Percentiles rank a stretch among this genome's conserved stretches.
Conservation (phyloP, 2,888 invertebrate species). For the Scaptomyza parva region DNA sequence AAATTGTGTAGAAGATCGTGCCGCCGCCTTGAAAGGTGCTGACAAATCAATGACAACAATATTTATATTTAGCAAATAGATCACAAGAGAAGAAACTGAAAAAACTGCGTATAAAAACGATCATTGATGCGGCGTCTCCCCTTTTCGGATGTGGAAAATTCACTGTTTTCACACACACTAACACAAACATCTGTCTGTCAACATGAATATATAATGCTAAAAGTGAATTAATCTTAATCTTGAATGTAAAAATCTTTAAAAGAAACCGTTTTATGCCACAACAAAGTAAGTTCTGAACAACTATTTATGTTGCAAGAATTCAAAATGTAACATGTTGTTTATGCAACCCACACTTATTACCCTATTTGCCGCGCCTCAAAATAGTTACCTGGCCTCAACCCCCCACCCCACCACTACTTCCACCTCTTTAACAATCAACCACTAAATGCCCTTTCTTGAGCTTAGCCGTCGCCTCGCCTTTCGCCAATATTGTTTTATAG, state of each 20-base stretch:
- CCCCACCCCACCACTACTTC: not conserved
- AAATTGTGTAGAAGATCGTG: slow-evolving; percentile 35
- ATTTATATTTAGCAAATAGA: slow-evolving; percentile 71
- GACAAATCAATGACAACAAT: slow-evolving; percentile 71
- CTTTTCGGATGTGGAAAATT: not conserved
- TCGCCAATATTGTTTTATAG: slow-evolving; percentile 77
- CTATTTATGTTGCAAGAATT: not conserved
- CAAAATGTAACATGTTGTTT: slow-evolving; percentile 35
- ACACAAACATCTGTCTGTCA: slow-evolving; percentile 21
- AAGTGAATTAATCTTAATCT: slow-evolving; percentile 23
- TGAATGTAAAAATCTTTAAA: slow-evolving; percentile 1
- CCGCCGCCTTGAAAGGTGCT: slow-evolving; percentile 42
- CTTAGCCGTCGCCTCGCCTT: slow-evolving; percentile 62
- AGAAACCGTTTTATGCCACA: not conserved
- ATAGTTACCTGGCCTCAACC: slow-evolving; percentile 37
- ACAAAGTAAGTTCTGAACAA: not conserved
- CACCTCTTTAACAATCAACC: not conserved
- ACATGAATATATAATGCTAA: slow-evolving; percentile 14
- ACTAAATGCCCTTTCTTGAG: no score
- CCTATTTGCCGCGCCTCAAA: slow-evolving; percentile 61
- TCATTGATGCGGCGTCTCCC: no score
- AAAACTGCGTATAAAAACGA: slow-evolving; percentile 25
- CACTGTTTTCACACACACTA: not conserved
- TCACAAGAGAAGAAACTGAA: slow-evolving; percentile 22
- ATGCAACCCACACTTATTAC: slow-evolving; percentile 17